These are phyloP conservation scores for Drosophila birchii DNA, from an alignment of 2,888 invertebrate species.

Conservation along the genomic window DNA sequence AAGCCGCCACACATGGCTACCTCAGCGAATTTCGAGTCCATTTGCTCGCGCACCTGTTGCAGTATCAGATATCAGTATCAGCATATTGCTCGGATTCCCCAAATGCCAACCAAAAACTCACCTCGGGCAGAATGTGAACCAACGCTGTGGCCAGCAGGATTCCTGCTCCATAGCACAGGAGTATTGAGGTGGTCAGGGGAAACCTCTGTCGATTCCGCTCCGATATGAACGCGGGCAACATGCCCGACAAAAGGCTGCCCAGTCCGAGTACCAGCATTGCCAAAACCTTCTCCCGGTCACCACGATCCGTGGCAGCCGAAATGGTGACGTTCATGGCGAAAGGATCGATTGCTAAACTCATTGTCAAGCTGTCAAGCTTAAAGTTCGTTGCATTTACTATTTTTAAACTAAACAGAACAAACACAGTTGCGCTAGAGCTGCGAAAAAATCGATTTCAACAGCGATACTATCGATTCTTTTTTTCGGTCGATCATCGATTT, in stretches of 20 bases:
- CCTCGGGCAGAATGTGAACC: conserved; percentile 93
- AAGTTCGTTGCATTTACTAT: conserved; percentile 52
- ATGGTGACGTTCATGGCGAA: conserved; percentile 13
- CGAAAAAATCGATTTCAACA: too few species aligned
- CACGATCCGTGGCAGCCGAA: conserved; percentile 45
- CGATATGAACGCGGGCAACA: conserved; percentile 89
- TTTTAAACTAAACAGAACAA: conserved; percentile 46
- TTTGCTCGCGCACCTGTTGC: conserved; percentile 85
- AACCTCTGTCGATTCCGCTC: conserved; percentile 86
- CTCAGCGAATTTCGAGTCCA: conserved; percentile 87
- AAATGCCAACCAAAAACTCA: conserved; percentile 71
- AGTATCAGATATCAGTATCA: conserved; percentile 2
- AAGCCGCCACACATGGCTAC: conserved; percentile 89
- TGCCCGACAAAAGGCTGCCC: conserved; percentile 89
- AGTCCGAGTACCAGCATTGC: conserved; percentile 89
- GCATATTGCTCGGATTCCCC: neutral
- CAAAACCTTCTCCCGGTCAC: conserved; percentile 87
- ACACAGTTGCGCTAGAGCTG: conserved; percentile 13
- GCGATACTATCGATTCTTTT: too few species aligned
- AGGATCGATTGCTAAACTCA: conserved; percentile 41
- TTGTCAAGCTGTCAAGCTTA: conserved; percentile 24
- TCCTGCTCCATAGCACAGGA: conserved; percentile 93
- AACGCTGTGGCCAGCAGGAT: conserved; percentile 91
- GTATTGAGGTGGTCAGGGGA: conserved; percentile 88
- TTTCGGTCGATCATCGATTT: neutral